Evolutionary conservation across 2,888 invertebrate genomes (phyloP).

Genomic region (Melanophora roralis): DNA sequence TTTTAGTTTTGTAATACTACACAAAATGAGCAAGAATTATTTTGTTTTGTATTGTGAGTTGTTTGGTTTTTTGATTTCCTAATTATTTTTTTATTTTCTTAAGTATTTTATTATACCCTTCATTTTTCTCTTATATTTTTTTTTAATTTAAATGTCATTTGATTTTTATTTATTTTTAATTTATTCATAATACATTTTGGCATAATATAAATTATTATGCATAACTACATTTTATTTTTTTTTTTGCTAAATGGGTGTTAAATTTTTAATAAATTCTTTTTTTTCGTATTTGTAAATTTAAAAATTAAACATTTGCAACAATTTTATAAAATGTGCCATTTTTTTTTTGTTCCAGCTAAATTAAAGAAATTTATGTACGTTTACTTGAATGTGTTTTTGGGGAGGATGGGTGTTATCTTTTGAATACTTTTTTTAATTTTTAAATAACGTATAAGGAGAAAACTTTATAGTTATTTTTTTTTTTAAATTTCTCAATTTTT

Average conservation of each 20-base stretch:
- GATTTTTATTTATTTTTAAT: constrained; percentile 1
- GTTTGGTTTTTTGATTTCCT: not conserved
- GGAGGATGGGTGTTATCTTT: not conserved
- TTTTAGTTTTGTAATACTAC: constrained; percentile 49
- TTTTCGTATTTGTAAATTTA: constrained; percentile 1
- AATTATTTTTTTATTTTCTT: constrained; percentile 18
- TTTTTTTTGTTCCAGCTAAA: constrained; percentile 35
- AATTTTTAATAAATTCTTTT: constrained; percentile 33
- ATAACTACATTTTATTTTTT: not conserved
- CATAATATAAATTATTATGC: too few species aligned
- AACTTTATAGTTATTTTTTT: constrained; percentile 10
- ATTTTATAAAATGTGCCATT: constrained; percentile 55
- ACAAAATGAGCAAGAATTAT: constrained; percentile 55
- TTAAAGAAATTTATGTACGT: constrained; percentile 21
- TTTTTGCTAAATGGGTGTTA: constrained; percentile 4
- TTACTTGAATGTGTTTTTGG: too few species aligned
- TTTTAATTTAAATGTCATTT: too few species aligned
- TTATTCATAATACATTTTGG: too few species aligned
- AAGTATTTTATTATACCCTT: constrained; percentile 39
- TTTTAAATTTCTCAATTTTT: too few species aligned
- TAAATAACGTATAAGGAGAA: constrained; percentile 43
- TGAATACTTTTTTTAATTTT: constrained; percentile 5
- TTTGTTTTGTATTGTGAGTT: constrained; percentile 36
- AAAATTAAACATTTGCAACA: constrained; percentile 51
- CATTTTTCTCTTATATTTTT: constrained; percentile 31